A percentile compares a stretch with the other conserved stretches of the same genome.
phyloP scores from a whole-genome alignment of 2,888 invertebrate genomes.

The Hyppa rectilinea region DNA sequence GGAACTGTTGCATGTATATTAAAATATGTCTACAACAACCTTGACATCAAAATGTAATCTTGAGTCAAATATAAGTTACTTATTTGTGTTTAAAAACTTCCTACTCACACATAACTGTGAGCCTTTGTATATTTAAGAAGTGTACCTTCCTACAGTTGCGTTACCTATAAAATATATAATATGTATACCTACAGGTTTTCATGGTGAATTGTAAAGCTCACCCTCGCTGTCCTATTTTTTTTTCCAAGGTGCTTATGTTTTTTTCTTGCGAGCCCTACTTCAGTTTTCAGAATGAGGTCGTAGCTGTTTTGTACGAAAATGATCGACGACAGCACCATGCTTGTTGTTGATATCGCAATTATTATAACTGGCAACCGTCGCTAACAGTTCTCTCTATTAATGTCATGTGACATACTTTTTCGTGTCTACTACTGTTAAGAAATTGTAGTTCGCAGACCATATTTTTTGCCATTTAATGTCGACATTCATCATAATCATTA shows the following conservation, averaged over 20 bases:
- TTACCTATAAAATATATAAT: background rate
- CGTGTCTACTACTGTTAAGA: conserved; percentile 49
- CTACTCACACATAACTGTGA: conserved; percentile 4
- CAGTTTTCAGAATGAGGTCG: conserved; percentile 55
- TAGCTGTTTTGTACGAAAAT: conserved; percentile 50
- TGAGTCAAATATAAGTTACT: background rate
- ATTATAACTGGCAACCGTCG: conserved; percentile 45
- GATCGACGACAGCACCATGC: conserved; percentile 35
- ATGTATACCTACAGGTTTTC: too few relatives aligned
- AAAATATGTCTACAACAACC: conserved; percentile 5
- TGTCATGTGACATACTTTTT: conserved; percentile 60
- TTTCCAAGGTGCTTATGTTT: conserved; percentile 38
- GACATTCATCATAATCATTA: conserved; percentile 53
- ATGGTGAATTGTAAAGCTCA: conserved; percentile 21
- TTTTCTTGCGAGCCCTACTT: conserved; percentile 28
- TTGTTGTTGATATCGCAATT: conserved; percentile 55
- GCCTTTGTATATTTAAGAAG: background rate
- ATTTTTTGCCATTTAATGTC: conserved; percentile 51
- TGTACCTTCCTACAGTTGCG: background rate
- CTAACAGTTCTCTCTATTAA: conserved; percentile 61
- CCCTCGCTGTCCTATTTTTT: conserved; percentile 34
- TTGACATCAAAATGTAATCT: conserved; percentile 8
- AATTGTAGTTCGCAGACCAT: conserved; percentile 45
- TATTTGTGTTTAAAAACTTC: conserved; percentile 4
- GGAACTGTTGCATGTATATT: background rate